phyloP scores from a whole-genome alignment of 2,797 vertebrate species.

The Syngnathus acus region DNA sequence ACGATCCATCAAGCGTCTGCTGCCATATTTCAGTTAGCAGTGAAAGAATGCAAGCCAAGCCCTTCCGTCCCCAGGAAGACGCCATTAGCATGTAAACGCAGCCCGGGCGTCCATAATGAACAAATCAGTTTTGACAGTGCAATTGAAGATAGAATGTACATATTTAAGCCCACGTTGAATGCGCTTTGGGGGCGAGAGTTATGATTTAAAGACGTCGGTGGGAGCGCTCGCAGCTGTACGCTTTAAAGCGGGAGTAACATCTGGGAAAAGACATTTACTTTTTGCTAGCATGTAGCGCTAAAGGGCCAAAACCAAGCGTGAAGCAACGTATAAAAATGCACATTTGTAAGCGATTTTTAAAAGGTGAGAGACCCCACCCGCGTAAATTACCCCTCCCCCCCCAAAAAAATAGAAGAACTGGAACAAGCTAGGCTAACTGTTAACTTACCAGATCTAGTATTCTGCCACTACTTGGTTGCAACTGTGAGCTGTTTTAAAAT shows the following conservation, averaged over 20 bases:
- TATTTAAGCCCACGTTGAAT: slow-evolving; percentile 30
- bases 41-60: neutral
- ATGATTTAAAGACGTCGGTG: slow-evolving; percentile 18
- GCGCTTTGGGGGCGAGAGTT: slow-evolving; percentile 21
- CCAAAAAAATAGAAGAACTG: too few relatives aligned
- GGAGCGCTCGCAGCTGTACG: slow-evolving; percentile 15
- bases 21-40: slow-evolving; percentile 1
- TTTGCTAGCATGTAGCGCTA: slow-evolving; percentile 25
- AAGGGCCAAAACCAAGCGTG: slow-evolving; percentile 15
- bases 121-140: slow-evolving; percentile 17
- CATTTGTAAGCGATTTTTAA: neutral
- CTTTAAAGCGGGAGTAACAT: slow-evolving; percentile 22
- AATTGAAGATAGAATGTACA: slow-evolving; percentile 21
- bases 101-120: slow-evolving; percentile 6
- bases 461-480: neutral
- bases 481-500: slow-evolving; percentile 11
- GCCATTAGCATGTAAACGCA: neutral
- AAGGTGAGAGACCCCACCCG: neutral
- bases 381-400: too few relatives aligned
- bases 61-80: neutral
- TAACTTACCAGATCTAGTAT: too few relatives aligned
- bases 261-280: slow-evolving; percentile 36
- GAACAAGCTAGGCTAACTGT: too few relatives aligned
- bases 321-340: neutral
- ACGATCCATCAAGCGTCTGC: slow-evolving; percentile 8